A percentile compares a stretch with the other conserved stretches of the same genome.
Conservation (phyloP, 2,888 invertebrate genomes). For the Epinotia ramella region DNA sequence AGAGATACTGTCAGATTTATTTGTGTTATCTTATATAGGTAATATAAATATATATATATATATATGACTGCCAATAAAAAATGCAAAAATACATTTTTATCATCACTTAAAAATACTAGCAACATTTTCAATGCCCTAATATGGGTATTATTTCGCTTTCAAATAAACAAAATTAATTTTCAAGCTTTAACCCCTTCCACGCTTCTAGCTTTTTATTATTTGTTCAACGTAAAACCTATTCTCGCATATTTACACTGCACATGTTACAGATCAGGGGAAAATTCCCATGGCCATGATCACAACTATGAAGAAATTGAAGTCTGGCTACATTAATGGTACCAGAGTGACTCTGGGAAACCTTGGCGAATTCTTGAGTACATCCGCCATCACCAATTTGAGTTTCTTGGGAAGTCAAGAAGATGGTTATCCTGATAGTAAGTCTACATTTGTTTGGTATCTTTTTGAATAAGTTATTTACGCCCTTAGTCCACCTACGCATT, state of each 20-base stretch:
- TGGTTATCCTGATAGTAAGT: conserved; percentile 94
- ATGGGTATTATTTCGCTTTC: background rate
- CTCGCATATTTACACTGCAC: background rate
- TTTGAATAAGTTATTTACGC: background rate
- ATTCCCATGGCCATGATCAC: conserved; percentile 98
- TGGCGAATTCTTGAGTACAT: conserved; percentile 97
- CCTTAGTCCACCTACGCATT: no score
- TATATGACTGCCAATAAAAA: no score
- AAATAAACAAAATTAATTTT: background rate
- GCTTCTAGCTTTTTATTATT: conserved; percentile 25
- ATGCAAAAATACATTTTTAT: no score
- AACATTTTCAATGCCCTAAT: background rate
- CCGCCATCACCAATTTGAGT: conserved; percentile 98
- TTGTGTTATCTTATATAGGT: no score
- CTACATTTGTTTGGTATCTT: background rate
- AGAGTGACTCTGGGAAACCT: conserved; percentile 97
- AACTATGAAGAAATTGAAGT: conserved; percentile 98
- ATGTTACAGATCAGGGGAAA: conserved; percentile 92
- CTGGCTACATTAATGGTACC: conserved; percentile 99
- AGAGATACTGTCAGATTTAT: no score
- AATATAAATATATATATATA: no score
- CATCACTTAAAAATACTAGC: background rate
- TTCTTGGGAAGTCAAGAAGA: conserved; percentile 97
- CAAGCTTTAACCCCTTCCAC: background rate
- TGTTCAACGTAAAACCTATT: background rate